Base-by-base conservation (phyloP, 2,113 vertebrate genomes). In the Lagopus leucura region DNA sequence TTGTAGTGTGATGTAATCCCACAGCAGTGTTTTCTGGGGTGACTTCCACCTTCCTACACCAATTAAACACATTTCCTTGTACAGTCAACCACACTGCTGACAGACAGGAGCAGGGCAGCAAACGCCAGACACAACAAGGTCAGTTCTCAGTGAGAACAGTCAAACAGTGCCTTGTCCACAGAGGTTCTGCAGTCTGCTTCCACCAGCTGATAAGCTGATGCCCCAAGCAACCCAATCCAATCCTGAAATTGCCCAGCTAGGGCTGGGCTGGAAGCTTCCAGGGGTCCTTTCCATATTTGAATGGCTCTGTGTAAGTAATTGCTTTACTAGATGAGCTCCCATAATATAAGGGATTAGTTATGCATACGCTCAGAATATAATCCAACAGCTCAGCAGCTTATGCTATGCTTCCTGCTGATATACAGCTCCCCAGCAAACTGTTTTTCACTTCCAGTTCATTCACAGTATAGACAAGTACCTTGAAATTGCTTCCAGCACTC, bases 401-500 rank as follows among this genome's bases (percentile, higher is more conserved):
- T 4, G 76, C 36, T 34, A 80, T 64, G 52, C 64, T 82, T 91
- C 45, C 36, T 36, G 38, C 40, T 45, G 71, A 76, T 48, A 69
- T 70, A 72, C 34, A 79, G 20, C 38, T 95, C 60, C 70, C 36
- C n/a, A 40, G 70, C n/a, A 86, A 67, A 55, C 50, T 84, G n/a
- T 58, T 89, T 45, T n/a, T 82, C 69, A 69, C 78, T 82, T 89
- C 50, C 28, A 43, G 27, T 79, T 94, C 71, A 89, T 69, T 90
- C 63, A 24, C 2, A 73, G 74, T 34, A 69, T 63, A 85, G 91
- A 88, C 34, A 64, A 71, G 57, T 57, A 83, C 60, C 76, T 91
- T 83, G 54, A 91, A 95, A 95, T 57, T 82, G 73, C 80, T 88
- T 95, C 69, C 90, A 94, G 85, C 76, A 90, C 74, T 88, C 85